These are phyloP conservation scores for Peribatodes rhomboidaria DNA, from an alignment of 2,888 invertebrate species.

Conservation along the genomic window DNA sequence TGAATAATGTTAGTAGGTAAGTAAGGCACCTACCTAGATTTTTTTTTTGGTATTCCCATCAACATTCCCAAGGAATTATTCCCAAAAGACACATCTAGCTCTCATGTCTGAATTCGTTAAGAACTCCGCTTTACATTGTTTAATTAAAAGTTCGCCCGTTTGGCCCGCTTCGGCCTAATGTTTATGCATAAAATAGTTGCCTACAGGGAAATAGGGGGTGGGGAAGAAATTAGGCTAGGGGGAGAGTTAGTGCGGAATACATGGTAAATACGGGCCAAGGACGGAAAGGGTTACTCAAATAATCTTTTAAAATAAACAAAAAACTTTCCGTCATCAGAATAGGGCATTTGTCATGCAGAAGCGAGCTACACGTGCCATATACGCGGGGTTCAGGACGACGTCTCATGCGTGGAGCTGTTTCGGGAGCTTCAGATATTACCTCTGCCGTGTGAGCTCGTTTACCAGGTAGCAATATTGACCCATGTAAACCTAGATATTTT, in stretches of 20 bases:
- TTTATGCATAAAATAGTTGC: conserved; percentile 54
- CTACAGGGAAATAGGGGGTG: conserved; percentile 7
- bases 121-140: conserved; percentile 36
- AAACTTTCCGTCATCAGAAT: not conserved
- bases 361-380: too few species aligned
- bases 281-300: not conserved
- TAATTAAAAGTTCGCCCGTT: conserved; percentile 61
- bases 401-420: too few species aligned
- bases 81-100: conserved; percentile 15
- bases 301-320: not conserved
- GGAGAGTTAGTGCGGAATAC: conserved; percentile 8
- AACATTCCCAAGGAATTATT: not conserved
- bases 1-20: too few species aligned
- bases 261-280: not conserved
- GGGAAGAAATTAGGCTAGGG: conserved; percentile 3
- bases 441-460: too few species aligned
- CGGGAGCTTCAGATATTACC: too few species aligned
- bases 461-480: not conserved
- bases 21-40: too few species aligned
- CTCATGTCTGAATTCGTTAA: conserved; percentile 28
- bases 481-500: not conserved
- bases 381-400: too few species aligned
- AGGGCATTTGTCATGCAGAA: too few species aligned
- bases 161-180: conserved; percentile 52
- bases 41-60: not conserved